Base-by-base conservation (phyloP, 2,113 vertebrate species). In the Pelmatolapia mariae region DNA sequence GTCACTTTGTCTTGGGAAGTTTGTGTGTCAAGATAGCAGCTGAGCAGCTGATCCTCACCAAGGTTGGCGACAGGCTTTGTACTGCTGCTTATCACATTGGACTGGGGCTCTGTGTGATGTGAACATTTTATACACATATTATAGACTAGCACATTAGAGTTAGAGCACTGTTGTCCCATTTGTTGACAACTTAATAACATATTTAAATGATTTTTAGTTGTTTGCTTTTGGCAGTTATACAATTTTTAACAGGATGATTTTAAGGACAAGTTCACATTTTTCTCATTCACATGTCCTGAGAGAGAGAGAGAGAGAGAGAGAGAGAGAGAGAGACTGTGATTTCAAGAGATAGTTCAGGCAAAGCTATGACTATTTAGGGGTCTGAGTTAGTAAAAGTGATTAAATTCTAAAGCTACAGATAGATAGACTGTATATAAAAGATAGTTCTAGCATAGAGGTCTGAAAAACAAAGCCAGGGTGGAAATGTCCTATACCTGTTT, bases 41-140 rank as follows among this genome's bases (percentile, higher is more conserved):
- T 95, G 87, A 96, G 92, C 2, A 93, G 43, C 16, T n/a, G 1
- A 19, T 95, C 91, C 19, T 83, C 3, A 3, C 91, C 87, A 0
- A 95, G 66, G 90, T 93, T 94, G 33, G 59, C 94, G 0, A 93
- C 15, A 15, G 94, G 94, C 6, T 36, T 22, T 4, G 29, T 81
- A 88, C 90, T 82, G 4, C 4, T 76, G 83, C 92, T 95, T 22
- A 29, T 7, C 12, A 87, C 87, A 5, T 6, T 10, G 0, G 47
- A 36, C 1, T 16, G 4, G 1, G 19, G 2, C 2, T 6, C 91
- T 93, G 81, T 8, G 15, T 76, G 10, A 76, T 7, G 71, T 31
- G 71, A 16, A 50, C 24, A 47, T 19, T 26, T 45, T 29, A 73
- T 26, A 73, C 22, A 24, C 68, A 73, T 16, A 73, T 45, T 73